Conservation (phyloP, 2,797 vertebrate genomes). For the Valencia hispanica region DNA sequence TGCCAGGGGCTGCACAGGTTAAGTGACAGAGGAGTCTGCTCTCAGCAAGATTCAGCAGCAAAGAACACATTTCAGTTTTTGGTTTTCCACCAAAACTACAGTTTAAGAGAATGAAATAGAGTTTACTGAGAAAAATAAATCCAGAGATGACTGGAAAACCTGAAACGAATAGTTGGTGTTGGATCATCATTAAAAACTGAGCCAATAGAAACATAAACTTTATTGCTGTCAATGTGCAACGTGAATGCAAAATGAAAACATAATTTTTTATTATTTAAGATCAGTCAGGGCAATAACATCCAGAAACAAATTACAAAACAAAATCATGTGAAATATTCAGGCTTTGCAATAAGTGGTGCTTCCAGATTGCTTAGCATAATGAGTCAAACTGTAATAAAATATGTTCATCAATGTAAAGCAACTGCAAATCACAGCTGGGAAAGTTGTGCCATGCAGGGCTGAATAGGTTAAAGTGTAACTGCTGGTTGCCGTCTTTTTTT, state of each 20-base stretch:
- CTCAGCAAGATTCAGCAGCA: neutral
- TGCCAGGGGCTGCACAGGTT: neutral
- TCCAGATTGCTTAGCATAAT: neutral
- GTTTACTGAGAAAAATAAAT: no score
- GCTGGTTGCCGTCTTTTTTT: constrained; percentile 23
- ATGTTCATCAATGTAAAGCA: neutral
- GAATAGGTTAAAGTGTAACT: constrained; percentile 57
- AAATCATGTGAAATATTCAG: neutral
- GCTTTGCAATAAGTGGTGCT: neutral
- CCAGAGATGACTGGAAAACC: neutral
- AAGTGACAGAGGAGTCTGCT: neutral
- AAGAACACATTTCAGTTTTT: neutral
- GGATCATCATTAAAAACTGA: neutral
- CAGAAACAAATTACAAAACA: neutral
- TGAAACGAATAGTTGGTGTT: neutral
- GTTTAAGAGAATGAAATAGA: neutral
- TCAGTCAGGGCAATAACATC: neutral
- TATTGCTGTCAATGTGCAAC: neutral
- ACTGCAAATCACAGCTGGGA: neutral
- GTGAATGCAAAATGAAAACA: neutral
- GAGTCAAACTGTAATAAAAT: neutral
- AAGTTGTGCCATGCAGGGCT: neutral
- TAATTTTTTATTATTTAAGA: neutral
- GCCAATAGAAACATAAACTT: neutral
- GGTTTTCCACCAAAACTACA: neutral